Conservation (phyloP, 2,113 vertebrate genomes). For the Nestor notabilis region DNA sequence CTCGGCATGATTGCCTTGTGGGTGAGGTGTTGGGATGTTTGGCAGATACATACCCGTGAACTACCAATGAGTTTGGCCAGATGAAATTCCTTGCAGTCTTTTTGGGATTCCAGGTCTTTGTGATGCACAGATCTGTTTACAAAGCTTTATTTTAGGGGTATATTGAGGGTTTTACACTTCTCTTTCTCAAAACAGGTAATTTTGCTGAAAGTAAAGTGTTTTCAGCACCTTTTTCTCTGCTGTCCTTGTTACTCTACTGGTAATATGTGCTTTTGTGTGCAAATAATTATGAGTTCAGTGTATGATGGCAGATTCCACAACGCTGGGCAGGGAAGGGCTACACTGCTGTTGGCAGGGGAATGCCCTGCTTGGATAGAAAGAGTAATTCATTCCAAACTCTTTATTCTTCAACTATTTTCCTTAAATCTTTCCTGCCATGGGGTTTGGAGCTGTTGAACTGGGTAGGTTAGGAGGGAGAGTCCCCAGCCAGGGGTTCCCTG, state of each 20-base stretch:
- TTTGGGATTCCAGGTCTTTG: not conserved
- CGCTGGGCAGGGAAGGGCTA: not conserved
- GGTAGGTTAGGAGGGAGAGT: not conserved
- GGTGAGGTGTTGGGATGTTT: rapidly evolving
- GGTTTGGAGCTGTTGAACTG: not conserved
- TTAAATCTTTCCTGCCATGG: not conserved
- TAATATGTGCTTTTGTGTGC: rapidly evolving
- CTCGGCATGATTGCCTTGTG: not conserved
- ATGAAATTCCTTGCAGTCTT: not conserved
- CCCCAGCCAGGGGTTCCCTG: not conserved
- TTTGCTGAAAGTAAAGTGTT: not conserved
- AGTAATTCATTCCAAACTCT: not conserved
- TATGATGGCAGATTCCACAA: not conserved
- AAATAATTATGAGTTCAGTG: rapidly evolving
- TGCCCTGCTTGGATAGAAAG: not conserved
- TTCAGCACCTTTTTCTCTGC: not conserved
- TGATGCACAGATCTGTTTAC: not conserved
- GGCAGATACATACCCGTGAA: not conserved
- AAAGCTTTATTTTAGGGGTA: not conserved
- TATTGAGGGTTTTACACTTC: rapidly evolving
- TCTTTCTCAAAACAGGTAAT: not conserved
- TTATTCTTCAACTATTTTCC: not conserved
- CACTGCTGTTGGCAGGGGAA: rapidly evolving
- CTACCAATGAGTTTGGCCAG: not conserved
- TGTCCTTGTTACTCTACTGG: not conserved